Evolutionary conservation across 2,113 vertebrate species (phyloP), one percentile per base, ranked within the genome.

Genomic region (Anoplopoma fimbria): DNA sequence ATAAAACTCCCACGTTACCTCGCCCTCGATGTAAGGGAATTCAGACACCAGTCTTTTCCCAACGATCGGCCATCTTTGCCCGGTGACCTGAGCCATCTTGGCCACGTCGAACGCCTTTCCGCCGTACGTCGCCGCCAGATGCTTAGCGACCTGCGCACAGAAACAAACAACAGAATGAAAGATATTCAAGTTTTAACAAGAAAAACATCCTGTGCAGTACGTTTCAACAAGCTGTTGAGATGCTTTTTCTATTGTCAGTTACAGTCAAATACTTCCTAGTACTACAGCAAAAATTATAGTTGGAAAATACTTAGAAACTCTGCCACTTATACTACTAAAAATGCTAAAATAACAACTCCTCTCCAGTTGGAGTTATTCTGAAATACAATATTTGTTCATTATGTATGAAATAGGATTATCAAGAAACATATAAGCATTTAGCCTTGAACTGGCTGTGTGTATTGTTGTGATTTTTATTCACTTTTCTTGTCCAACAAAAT

Each of bases 21-120:
- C 98, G 17, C 96, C 95, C 92, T 99, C 98, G 2, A 99, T 99
- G 84, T 99, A 99, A 0, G 98, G 98, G 76, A 99, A 99, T 73
- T 99, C 98, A 0, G 98, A 99, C 0, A 99, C 98, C 4, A 99
- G 95, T 0, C 97, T 95, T 6, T 98, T 98, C 6, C 98, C 98
- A 4, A 99, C 97, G 1, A 99, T 96, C 0, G 98, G 98, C 98
- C 98, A 99, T 21, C 97, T 94, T 88, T 97, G 97, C 6, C 98
- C 98, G 0, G 98, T 99, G 25, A 99, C 98, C 40, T 97, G 94
- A 15, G 98, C 97, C 94, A 99, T 96, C 90, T 98, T 99, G 75
- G 98, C 98, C 79, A 99, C 97, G 31, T 99, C 97, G 4, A 97
- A 98, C 13, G 98, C 97, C 85, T 96, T 97, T 53, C 93, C 96